These are phyloP conservation scores for Rallus crepitans DNA, from an alignment of 2,797 vertebrate genomes.

Conservation along the genomic window DNA sequence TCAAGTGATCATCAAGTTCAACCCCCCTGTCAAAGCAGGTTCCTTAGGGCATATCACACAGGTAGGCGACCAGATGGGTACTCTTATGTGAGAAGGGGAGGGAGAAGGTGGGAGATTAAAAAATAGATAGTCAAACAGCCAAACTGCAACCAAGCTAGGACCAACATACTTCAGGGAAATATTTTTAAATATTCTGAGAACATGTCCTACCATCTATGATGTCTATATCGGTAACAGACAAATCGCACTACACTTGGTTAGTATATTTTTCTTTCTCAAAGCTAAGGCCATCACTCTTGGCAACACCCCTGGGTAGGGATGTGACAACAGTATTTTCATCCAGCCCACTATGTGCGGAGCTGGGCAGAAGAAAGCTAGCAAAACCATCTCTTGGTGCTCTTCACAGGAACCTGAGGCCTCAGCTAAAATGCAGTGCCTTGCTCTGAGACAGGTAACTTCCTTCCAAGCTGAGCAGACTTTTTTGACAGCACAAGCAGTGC, in stretches of 20 bases:
- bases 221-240: not conserved
- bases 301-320: not conserved
- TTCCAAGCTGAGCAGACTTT: not conserved
- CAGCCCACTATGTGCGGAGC: not conserved
- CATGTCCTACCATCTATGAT: not conserved
- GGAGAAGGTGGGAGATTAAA: no score
- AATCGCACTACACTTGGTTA: not conserved
- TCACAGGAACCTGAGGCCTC: not conserved
- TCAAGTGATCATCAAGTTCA: no score
- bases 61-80: no score
- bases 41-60: no score
- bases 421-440: not conserved
- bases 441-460: not conserved
- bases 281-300: not conserved
- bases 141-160: not conserved
- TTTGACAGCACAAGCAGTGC: not conserved
- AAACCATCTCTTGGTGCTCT: not conserved
- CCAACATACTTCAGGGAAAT: not conserved
- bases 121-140: not conserved
- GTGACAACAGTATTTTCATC: not conserved
- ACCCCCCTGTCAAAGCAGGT: no score
- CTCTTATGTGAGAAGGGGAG: no score
- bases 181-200: not conserved
- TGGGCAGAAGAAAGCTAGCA: not conserved
- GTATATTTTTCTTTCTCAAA: not conserved